These are phyloP conservation scores for Syritta pipiens DNA, from an alignment of 2,888 invertebrate species.

Conservation along the genomic window DNA sequence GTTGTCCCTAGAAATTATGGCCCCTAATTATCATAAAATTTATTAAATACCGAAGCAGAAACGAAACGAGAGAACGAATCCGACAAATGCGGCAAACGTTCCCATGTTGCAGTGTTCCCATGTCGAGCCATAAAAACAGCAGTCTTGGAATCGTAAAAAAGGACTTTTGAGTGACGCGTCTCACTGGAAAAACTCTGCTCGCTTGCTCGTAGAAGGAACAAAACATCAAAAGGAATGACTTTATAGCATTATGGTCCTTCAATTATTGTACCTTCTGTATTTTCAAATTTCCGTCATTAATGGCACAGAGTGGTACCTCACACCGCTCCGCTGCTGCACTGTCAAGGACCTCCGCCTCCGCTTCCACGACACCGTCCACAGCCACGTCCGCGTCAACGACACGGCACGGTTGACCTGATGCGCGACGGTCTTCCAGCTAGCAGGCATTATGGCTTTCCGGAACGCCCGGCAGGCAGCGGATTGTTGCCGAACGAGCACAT, in stretches of 20 bases:
- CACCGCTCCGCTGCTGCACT: slow-evolving; percentile 25
- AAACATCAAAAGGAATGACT: slow-evolving; percentile 64
- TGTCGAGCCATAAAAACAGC: slow-evolving; percentile 62
- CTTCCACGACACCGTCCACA: slow-evolving; percentile 15
- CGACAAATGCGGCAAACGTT: slow-evolving; percentile 25
- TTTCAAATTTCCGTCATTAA: slow-evolving; percentile 79
- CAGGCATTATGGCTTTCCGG: slow-evolving; percentile 75
- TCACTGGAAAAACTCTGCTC: slow-evolving; percentile 37
- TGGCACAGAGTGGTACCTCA: slow-evolving; percentile 73
- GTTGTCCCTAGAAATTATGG: slow-evolving; percentile 64
- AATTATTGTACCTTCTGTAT: slow-evolving; percentile 80
- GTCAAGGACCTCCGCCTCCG: slow-evolving; percentile 56
- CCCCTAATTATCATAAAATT: slow-evolving; percentile 69
- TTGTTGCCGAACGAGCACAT: slow-evolving; percentile 72
- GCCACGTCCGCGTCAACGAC: not conserved
- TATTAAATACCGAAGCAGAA: slow-evolving; percentile 54
- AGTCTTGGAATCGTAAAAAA: slow-evolving; percentile 63
- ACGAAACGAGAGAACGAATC: slow-evolving; percentile 5
- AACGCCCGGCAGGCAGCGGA: slow-evolving; percentile 76
- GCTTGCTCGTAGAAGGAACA: slow-evolving; percentile 29
- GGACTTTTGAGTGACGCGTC: slow-evolving; percentile 42
- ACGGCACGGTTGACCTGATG: not conserved
- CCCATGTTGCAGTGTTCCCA: not conserved
- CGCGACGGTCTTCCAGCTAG: slow-evolving; percentile 73
- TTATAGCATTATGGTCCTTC: slow-evolving; percentile 77